These are phyloP conservation scores for Allobates femoralis DNA, from an alignment of 2,797 vertebrate species.

Conservation along the genomic window DNA sequence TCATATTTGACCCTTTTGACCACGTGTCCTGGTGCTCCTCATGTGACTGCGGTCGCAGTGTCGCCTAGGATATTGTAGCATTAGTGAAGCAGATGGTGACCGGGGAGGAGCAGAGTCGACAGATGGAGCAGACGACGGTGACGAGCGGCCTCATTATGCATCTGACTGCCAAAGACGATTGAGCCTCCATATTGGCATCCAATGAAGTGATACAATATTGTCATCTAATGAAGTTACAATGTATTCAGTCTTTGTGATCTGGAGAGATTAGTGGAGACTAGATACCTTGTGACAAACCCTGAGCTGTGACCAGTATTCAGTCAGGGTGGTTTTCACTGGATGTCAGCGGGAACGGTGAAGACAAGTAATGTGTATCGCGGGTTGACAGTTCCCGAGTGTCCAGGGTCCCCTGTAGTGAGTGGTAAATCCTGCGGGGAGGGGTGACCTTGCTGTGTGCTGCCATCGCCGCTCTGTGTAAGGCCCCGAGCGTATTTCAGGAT, in stretches of 20 bases:
- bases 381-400: not conserved
- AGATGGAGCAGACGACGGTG: constrained; percentile 65
- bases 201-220: not conserved
- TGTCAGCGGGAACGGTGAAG: too few relatives aligned
- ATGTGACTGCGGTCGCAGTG: not conserved
- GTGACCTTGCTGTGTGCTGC: constrained; percentile 9
- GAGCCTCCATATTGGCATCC: not conserved
- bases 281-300: too few relatives aligned
- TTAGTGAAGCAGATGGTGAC: constrained; percentile 67
- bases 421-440: not conserved
- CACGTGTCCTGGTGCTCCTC: not conserved
- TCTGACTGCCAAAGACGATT: not conserved
- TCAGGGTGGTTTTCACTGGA: too few relatives aligned
- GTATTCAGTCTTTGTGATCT: too few relatives aligned
- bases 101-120: constrained; percentile 56
- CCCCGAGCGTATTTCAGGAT: constrained; percentile 40
- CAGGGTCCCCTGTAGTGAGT: not conserved
- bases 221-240: not conserved
- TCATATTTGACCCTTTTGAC: too few relatives aligned
- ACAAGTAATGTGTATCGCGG: not conserved
- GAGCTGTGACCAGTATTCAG: too few relatives aligned
- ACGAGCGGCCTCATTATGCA: not conserved
- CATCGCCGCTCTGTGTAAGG: not conserved
- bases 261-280: too few relatives aligned
- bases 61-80: not conserved